A percentile compares a stretch with the other conserved stretches of the same genome.
Evolutionary conservation across 2,113 vertebrate species (phyloP).

Genomic region (Silurus glanis): DNA sequence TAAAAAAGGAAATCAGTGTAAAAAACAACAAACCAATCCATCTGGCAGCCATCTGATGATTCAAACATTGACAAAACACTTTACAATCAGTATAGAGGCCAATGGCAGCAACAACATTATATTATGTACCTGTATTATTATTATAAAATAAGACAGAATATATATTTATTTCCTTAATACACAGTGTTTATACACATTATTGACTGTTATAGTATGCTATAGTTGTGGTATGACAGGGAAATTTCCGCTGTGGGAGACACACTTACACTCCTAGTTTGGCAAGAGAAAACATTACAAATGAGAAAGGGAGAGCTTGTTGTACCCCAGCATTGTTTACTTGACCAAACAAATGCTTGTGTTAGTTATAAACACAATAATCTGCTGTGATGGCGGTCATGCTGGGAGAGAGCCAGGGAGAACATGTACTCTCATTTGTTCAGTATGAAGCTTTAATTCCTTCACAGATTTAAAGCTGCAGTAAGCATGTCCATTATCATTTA

Average conservation of each 20-base stretch:
- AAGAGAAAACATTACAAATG: slow-evolving; percentile 30
- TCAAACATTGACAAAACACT: slow-evolving; percentile 12
- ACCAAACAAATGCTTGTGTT: slow-evolving; percentile 53
- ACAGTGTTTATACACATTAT: neutral
- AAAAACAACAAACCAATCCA: slow-evolving; percentile 31
- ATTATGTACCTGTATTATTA: neutral
- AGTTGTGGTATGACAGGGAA: neutral
- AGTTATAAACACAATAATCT: slow-evolving; percentile 55
- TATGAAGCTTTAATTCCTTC: slow-evolving; percentile 13
- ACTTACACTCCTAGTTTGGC: slow-evolving; percentile 37
- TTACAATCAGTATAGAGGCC: neutral
- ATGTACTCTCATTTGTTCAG: slow-evolving; percentile 23
- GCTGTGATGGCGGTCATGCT: slow-evolving; percentile 19
- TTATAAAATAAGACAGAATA: neutral
- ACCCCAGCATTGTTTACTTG: slow-evolving; percentile 47
- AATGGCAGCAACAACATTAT: neutral
- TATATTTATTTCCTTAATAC: neutral
- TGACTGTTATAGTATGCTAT: neutral
- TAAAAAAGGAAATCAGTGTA: neutral
- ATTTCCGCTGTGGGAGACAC: slow-evolving; percentile 5
- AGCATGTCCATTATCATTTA: neutral
- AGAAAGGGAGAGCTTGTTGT: slow-evolving; percentile 30
- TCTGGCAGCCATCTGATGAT: neutral
- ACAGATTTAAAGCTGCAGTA: slow-evolving; percentile 10
- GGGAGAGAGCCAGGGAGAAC: slow-evolving; percentile 32